Conservation (phyloP, 2,113 vertebrate species). For the Scartelaos histophorus region DNA sequence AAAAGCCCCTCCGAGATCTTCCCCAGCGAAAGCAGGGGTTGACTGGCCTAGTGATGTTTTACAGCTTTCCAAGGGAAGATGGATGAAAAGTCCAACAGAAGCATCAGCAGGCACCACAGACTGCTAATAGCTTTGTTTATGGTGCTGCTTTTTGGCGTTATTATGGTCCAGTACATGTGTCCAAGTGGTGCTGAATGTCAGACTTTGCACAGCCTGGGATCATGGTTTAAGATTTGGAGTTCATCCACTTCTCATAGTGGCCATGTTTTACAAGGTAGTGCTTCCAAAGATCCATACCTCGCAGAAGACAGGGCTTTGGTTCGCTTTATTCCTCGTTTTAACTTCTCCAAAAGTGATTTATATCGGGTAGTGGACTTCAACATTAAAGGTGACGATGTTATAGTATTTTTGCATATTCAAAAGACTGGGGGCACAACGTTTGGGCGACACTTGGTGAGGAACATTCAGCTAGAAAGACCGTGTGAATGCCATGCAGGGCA, state of each 20-base stretch:
- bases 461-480: constrained; percentile 94
- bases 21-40: constrained; percentile 45
- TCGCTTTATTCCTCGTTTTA: constrained; percentile 88
- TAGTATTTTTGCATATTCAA: constrained; percentile 85
- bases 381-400: constrained; percentile 92
- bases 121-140: constrained; percentile 86
- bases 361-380: constrained; percentile 86
- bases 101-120: constrained; percentile 74
- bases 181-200: constrained; percentile 89
- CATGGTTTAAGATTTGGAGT: constrained; percentile 56
- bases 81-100: constrained; percentile 89
- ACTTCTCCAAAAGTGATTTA: constrained; percentile 86
- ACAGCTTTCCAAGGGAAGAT: constrained; percentile 78
- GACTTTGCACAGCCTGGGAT: constrained; percentile 81
- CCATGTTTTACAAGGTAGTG: constrained; percentile 23
- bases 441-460: constrained; percentile 89
- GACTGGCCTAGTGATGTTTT: constrained; percentile 71
- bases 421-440: constrained; percentile 90
- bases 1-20: constrained; percentile 1
- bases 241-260: constrained; percentile 34
- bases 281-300: constrained; percentile 85
- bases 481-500: constrained; percentile 94
- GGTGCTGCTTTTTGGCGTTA: constrained; percentile 88
- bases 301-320: constrained; percentile 87
- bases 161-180: constrained; percentile 93